Evolutionary conservation across 2,797 vertebrate genomes (phyloP).

Genomic region (Arvicola amphibius): DNA sequence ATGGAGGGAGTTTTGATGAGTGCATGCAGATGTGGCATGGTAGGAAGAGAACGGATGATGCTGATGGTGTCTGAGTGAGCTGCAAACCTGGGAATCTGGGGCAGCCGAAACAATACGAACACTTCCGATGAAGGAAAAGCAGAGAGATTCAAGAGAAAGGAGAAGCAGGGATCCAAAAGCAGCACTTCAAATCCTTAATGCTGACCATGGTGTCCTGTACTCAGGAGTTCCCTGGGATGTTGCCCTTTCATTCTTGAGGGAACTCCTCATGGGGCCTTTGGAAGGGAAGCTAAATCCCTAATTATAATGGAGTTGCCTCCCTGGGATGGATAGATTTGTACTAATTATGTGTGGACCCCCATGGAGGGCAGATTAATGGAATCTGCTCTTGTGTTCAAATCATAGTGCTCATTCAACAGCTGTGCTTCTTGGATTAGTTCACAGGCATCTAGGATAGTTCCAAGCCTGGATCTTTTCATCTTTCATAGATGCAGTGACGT

Average conservation of each 20-base stretch:
- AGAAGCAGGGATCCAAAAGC: neutral
- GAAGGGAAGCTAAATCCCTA: constrained; percentile 45
- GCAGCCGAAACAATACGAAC: neutral
- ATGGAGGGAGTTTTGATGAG: neutral
- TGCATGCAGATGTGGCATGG: neutral
- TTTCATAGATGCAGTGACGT: neutral
- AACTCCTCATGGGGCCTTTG: neutral
- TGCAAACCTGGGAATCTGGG: neutral
- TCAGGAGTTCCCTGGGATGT: neutral
- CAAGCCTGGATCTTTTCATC: constrained; percentile 22
- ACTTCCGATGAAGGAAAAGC: neutral
- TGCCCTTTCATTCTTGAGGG: neutral
- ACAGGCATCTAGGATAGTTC: constrained; percentile 35
- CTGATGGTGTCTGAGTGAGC: neutral
- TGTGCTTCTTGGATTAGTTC: constrained; percentile 51
- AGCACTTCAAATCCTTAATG: neutral
- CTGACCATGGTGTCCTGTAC: neutral
- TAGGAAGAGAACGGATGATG: neutral
- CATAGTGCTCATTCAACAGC: constrained; percentile 30
- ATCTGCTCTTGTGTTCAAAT: constrained; percentile 55
- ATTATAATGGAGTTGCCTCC: constrained; percentile 31
- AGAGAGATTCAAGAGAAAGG: neutral
- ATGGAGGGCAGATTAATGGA: constrained; percentile 37
- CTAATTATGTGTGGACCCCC: constrained; percentile 36
- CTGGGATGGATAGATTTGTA: constrained; percentile 5